These are phyloP conservation scores for Laterallus jamaicensis DNA, from an alignment of 2,113 vertebrate genomes.

Conservation along the genomic window DNA sequence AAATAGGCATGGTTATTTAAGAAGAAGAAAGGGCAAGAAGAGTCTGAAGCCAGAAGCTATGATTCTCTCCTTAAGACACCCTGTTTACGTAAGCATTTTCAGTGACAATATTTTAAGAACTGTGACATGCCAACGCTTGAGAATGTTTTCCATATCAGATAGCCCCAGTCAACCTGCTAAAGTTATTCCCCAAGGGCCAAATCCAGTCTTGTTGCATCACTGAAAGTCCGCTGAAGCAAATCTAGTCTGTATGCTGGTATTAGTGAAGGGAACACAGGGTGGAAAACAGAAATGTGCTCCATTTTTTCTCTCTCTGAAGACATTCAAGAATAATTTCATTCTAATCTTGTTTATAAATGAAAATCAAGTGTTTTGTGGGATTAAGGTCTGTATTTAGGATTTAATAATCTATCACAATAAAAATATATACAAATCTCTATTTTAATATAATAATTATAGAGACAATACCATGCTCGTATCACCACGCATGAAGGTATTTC, in stretches of 20 bases:
- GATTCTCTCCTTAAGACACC: constrained; percentile 10
- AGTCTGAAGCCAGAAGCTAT: background rate
- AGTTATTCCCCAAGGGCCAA: background rate
- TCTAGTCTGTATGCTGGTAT: background rate
- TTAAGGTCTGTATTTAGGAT: background rate
- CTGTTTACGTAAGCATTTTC: constrained; percentile 31
- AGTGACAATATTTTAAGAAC: constrained; percentile 58
- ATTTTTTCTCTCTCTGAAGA: background rate
- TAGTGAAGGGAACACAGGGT: background rate
- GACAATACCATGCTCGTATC: background rate
- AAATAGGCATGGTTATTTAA: background rate
- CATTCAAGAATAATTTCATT: background rate
- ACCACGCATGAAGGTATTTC: background rate
- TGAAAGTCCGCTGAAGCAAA: background rate
- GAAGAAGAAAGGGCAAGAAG: background rate
- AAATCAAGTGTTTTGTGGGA: background rate
- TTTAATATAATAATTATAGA: background rate
- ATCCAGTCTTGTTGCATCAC: background rate
- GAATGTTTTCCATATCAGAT: background rate
- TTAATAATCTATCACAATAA: background rate
- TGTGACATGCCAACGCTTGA: background rate
- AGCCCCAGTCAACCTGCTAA: background rate
- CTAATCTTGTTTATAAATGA: background rate
- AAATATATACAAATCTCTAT: background rate
- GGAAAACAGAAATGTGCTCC: background rate